Evolutionary conservation across 2,888 invertebrate species (phyloP), one percentile per base, ranked within the genome.

Genomic region (Augochlorella aurata): DNA sequence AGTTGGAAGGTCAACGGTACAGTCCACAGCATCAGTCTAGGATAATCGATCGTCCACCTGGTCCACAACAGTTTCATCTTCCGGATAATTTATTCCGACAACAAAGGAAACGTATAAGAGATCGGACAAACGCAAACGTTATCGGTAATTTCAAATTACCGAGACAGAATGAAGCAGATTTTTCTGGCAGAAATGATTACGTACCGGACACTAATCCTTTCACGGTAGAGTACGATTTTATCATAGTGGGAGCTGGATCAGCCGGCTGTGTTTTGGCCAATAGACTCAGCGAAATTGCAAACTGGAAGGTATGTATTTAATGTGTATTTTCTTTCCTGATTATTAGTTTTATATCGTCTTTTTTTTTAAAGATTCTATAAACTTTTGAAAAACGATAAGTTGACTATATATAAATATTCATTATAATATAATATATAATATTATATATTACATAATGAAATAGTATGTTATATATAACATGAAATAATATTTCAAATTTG

Each of bases 241-340:
- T 95, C 75, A 87, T 95, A 85, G 94, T 95, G 7, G 95, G 95
- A 0, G 95, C 94, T 10, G 95, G 95, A 1, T 95, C 95, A 0
- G 95, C 95, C 0, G 95, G 95, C 7, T 94, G 95, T 10, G 94
- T 95, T 5, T 87, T 95, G 16, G 95, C 95, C 0, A 94, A 94
- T 85, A 92, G 94, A 4, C 89, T 95, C 65, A 91, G 92, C 49
- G 93, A 94, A 82, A 85, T 89, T 45, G 75, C 74, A 54, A 65
- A 79, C 0, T 90, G 91, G 91, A 88, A 81, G 85, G 92, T 91
- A 82, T 21, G 67, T 79, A 3, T 9, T 65, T 44, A 18, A 1
- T 54, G 10, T 54, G 10, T 52, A 0, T n/a, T n/a, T 52, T 52
- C 5, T n/a, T 52, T 52, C n/a, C 18, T 16, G 18, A 52, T 49